A percentile compares a stretch with the other conserved stretches of the same genome.
Conservation (phyloP, 2,113 vertebrate species). For the Acrocephalus arundinaceus region DNA sequence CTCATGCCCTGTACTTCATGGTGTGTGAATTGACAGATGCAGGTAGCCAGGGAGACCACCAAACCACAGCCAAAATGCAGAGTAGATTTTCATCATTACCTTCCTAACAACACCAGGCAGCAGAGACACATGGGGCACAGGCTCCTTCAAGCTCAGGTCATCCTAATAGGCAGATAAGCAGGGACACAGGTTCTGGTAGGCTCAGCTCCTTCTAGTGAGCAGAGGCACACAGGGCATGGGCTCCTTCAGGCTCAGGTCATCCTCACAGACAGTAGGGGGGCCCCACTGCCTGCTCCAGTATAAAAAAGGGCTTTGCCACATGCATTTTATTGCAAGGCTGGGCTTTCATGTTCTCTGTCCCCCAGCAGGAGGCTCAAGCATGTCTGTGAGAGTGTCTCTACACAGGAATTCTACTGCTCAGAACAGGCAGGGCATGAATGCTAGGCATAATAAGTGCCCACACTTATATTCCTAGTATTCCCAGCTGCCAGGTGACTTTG, state of each 20-base stretch:
- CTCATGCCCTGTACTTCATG: not conserved
- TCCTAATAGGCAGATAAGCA: not conserved
- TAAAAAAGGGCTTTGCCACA: not conserved
- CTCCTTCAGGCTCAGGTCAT: not conserved
- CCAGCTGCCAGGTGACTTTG: not conserved
- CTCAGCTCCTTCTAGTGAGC: not conserved
- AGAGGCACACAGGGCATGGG: no score
- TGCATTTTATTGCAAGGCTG: rapidly evolving
- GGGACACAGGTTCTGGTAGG: no score
- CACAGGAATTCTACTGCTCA: not conserved
- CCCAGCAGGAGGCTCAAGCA: not conserved
- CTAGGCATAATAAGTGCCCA: not conserved
- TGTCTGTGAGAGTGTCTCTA: not conserved
- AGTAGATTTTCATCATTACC: not conserved
- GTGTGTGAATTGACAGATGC: not conserved
- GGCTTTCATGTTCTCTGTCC: not conserved
- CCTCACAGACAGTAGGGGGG: not conserved
- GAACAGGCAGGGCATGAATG: not conserved
- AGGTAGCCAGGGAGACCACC: not conserved
- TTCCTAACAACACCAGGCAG: not conserved
- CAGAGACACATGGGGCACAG: not conserved
- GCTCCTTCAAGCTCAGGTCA: not conserved
- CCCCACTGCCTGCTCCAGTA: not conserved
- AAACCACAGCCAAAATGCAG: not conserved
- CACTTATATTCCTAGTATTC: not conserved